phyloP scores from a whole-genome alignment of 2,113 vertebrate genomes.

The Eretmochelys imbricata region DNA sequence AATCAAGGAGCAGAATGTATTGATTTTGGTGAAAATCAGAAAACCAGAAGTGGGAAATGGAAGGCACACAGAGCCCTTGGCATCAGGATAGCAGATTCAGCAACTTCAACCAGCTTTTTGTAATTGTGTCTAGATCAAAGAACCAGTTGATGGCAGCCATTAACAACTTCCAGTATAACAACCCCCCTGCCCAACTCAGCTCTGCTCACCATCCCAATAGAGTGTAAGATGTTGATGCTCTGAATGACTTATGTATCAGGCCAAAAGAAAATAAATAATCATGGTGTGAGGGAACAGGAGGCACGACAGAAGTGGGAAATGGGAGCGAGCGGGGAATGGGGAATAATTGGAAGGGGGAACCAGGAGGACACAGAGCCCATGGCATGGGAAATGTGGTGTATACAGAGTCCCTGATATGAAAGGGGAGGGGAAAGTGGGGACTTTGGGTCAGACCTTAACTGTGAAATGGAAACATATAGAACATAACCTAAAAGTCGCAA shows the following conservation, averaged over 20 bases:
- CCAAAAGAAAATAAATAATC: constrained; percentile 29
- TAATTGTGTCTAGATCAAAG: constrained; percentile 48
- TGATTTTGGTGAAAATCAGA: too few relatives aligned
- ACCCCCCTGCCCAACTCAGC: neutral
- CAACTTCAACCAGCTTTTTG: neutral
- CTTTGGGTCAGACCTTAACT: neutral
- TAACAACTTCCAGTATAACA: constrained; percentile 53
- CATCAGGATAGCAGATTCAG: too few relatives aligned
- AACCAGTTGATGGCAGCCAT: constrained; percentile 47
- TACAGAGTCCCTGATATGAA: neutral
- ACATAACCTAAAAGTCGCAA: too few relatives aligned
- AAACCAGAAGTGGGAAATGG: too few relatives aligned
- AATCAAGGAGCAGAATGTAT: too few relatives aligned
- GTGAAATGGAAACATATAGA: accelerated
- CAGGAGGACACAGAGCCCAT: neutral
- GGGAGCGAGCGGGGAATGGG: neutral
- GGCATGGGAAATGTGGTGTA: neutral
- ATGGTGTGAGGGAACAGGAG: neutral
- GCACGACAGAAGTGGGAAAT: neutral
- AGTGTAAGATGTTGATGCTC: constrained; percentile 29
- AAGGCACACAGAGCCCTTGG: too few relatives aligned
- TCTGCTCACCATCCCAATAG: constrained; percentile 32
- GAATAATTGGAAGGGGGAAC: neutral
- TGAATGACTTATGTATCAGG: constrained; percentile 7
- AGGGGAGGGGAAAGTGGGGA: neutral